A percentile compares a stretch with the other conserved stretches of the same genome.
phyloP scores from a whole-genome alignment of 2,113 vertebrate genomes.

The Sisor rabdophorus region DNA sequence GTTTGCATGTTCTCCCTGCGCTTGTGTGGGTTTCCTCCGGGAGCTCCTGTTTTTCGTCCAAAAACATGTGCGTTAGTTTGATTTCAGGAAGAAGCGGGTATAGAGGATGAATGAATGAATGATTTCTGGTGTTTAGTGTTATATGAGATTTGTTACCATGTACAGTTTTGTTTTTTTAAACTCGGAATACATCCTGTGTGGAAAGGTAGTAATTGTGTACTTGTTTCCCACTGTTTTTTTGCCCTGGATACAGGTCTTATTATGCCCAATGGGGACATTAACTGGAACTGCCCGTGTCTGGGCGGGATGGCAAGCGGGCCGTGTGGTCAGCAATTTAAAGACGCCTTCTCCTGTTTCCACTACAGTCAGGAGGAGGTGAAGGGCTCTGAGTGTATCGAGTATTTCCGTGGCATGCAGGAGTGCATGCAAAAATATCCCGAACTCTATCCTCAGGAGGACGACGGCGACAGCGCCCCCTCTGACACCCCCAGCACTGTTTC shows the following conservation, averaged over 20 bases:
- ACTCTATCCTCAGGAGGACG: constrained; percentile 92
- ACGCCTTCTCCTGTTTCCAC: constrained; percentile 97
- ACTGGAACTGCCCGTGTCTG: constrained; percentile 97
- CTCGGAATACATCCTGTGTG: not conserved
- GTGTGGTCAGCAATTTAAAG: constrained; percentile 94
- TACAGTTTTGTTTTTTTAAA: not conserved
- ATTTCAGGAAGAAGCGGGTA: too few relatives aligned
- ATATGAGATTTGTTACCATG: too few relatives aligned
- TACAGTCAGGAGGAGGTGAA: constrained; percentile 92
- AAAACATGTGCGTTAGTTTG: too few relatives aligned
- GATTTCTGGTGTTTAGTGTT: too few relatives aligned
- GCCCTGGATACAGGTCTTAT: constrained; percentile 77
- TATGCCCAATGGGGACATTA: constrained; percentile 90
- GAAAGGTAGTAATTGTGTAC: not conserved
- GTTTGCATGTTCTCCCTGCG: too few relatives aligned
- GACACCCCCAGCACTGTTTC: constrained; percentile 16
- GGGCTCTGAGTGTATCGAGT: constrained; percentile 89
- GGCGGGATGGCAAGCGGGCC: constrained; percentile 96
- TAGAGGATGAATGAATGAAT: too few relatives aligned
- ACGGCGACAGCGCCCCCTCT: constrained; percentile 64
- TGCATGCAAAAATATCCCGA: constrained; percentile 96
- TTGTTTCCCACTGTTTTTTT: not conserved
- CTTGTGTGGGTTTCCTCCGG: too few relatives aligned
- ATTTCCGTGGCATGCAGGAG: constrained; percentile 94
- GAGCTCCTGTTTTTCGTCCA: too few relatives aligned